Conservation (phyloP, 2,797 vertebrate genomes). For the Geotrypetes seraphini region DNA sequence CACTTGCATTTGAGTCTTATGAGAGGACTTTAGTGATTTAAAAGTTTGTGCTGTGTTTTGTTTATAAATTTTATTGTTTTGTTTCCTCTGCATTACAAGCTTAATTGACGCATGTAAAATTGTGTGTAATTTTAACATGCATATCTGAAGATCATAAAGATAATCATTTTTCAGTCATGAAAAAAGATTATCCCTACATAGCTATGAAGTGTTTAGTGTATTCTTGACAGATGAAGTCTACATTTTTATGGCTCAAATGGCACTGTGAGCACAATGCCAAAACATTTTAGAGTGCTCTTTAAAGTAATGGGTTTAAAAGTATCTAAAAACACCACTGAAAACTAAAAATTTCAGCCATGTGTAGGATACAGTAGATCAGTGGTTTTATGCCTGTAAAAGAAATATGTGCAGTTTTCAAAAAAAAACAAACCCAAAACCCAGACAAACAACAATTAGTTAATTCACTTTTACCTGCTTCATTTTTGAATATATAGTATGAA, state of each 20-base stretch:
- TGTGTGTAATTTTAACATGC: no score
- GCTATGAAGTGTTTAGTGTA: constrained; percentile 18
- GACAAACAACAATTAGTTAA: no score
- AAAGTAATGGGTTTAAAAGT: constrained; percentile 26
- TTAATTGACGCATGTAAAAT: no score
- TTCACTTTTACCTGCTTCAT: no score
- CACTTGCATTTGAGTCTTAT: no score
- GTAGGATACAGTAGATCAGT: constrained; percentile 2
- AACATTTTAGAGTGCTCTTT: constrained; percentile 23
- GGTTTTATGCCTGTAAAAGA: not conserved
- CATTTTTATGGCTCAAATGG: constrained; percentile 25
- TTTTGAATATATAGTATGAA: no score
- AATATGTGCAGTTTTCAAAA: constrained; percentile 1
- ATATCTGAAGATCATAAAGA: constrained; percentile 38
- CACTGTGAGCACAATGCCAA: constrained; percentile 16
- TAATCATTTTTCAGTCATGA: constrained; percentile 33
- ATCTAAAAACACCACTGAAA: constrained; percentile 13
- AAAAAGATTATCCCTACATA: constrained; percentile 29
- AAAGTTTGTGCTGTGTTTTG: no score
- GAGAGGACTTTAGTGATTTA: no score
- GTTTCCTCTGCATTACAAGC: no score
- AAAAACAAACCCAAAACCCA: no score
- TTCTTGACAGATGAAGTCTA: constrained; percentile 24
- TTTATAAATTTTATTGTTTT: no score
- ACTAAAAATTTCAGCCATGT: constrained; percentile 4